Evolutionary conservation across 2,888 invertebrate species (phyloP), one percentile per base, ranked within the genome.

Genomic region (Listrodromus nycthemerus): DNA sequence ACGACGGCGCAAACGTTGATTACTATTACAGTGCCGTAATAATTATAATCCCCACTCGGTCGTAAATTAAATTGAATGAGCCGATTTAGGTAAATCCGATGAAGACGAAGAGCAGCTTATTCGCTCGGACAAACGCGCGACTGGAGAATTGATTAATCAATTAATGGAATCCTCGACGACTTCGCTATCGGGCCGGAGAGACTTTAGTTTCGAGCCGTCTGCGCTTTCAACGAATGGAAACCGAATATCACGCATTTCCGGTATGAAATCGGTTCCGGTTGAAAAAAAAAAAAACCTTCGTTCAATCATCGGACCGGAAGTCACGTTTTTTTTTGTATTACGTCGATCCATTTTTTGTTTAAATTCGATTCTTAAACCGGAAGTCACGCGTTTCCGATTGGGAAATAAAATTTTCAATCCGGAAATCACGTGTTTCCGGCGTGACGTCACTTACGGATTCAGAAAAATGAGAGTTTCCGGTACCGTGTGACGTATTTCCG

Each of bases 131-230:
- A 58, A 71, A 52, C 50, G 74, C 37, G 73, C 48, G 73, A 66
- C 55, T 67, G 74, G 33, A 6, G 48, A 80, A 50, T 67, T 55
- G 41, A 67, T 80, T 58, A 48, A 73, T 73, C 48, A 67, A 80
- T 55, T 8, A 80, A 73, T 58, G n/a, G 16, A 19, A 48, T 30
- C 30, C 21, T 8, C n/a, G 27, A 5, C 27, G 6, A 4, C 0
- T 24, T 30, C n/a, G 16, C 63, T 48, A 33, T 16, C 41, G 16
- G 7, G 10, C 50, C 16, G 24, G 24, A 48, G 13, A 50, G 50
- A 19, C 1, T 50, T 50, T 50, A 19, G 7, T 50, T 50, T 50
- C 58, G 27, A 30, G 27, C 58, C 30, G 0, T 16, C 27, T 6
- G 16, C 58, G 10, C 58, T 58, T 30, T 41, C 41, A 13, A 13